Percentiles rank a stretch among this genome's conserved stretches.
These are phyloP conservation scores for Pangasius sanitwongsei DNA, from an alignment of 2,797 vertebrate species.

Conservation along the genomic window DNA sequence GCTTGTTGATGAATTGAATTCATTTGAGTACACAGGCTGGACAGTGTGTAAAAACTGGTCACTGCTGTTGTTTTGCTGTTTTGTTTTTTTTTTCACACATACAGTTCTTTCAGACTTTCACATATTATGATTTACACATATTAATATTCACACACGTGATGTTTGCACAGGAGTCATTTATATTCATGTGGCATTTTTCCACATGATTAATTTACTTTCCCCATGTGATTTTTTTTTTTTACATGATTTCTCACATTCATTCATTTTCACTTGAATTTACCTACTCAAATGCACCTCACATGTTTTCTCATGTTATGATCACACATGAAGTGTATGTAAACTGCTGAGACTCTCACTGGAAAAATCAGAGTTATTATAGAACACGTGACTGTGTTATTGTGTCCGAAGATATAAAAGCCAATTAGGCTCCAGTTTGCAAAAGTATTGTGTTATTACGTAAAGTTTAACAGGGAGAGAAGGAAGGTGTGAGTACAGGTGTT, in stretches of 20 bases:
- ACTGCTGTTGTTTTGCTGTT: background rate
- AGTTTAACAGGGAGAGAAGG: background rate
- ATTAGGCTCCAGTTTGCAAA: background rate
- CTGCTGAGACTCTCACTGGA: background rate
- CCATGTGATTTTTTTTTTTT: background rate
- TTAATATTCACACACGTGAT: background rate
- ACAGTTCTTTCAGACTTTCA: background rate
- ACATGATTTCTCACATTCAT: background rate
- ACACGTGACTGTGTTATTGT: background rate
- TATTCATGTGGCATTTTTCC: background rate
- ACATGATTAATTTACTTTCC: background rate
- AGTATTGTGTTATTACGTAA: background rate
- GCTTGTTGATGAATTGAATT: background rate
- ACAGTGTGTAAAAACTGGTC: background rate
- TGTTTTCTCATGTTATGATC: background rate
- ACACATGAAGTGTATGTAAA: background rate
- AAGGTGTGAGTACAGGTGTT: background rate
- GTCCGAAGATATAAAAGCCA: background rate
- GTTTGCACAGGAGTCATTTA: background rate
- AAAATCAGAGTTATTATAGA: background rate
- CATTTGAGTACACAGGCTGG: background rate
- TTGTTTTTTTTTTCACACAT: background rate
- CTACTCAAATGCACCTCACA: background rate
- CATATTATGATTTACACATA: background rate
- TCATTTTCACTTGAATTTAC: background rate